phyloP scores from a whole-genome alignment of 2,797 vertebrate genomes.

The Silurus aristotelis region DNA sequence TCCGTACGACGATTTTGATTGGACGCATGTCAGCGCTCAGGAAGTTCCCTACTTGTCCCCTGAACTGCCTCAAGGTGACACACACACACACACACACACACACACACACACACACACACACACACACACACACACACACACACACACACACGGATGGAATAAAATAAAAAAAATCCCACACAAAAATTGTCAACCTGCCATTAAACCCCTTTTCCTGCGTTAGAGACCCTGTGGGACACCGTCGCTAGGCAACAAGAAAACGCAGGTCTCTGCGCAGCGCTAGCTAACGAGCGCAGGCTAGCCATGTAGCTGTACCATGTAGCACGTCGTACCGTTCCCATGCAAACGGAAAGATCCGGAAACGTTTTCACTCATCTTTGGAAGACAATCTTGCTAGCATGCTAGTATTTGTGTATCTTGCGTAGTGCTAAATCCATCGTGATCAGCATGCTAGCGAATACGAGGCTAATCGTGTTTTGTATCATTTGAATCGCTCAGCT shows the following conservation, averaged over 20 bases:
- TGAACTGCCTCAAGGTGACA: constrained; percentile 92
- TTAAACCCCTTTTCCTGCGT: neutral
- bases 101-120: constrained; percentile 8
- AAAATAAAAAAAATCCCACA: neutral
- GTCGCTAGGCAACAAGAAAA: constrained; percentile 11
- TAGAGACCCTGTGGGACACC: neutral
- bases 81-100: constrained; percentile 53
- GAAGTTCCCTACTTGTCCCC: constrained; percentile 89
- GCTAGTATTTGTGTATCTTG: too few relatives aligned
- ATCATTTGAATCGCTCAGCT: too few relatives aligned
- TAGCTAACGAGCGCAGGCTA: neutral
- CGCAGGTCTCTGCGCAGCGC: neutral
- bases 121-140: neutral
- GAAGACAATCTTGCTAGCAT: too few relatives aligned
- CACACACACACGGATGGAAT: neutral
- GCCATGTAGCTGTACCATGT: neutral
- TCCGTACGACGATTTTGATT: constrained; percentile 94
- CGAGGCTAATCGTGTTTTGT: too few relatives aligned
- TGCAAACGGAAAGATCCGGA: neutral
- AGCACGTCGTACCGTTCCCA: neutral
- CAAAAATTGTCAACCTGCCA: neutral
- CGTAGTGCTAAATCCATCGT: too few relatives aligned
- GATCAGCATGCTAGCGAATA: too few relatives aligned
- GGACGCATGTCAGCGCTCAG: constrained; percentile 92
- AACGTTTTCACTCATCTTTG: too few relatives aligned